phyloP scores from a whole-genome alignment of 1,140 invertebrate species.

The Zaprionus davidi region DNA sequence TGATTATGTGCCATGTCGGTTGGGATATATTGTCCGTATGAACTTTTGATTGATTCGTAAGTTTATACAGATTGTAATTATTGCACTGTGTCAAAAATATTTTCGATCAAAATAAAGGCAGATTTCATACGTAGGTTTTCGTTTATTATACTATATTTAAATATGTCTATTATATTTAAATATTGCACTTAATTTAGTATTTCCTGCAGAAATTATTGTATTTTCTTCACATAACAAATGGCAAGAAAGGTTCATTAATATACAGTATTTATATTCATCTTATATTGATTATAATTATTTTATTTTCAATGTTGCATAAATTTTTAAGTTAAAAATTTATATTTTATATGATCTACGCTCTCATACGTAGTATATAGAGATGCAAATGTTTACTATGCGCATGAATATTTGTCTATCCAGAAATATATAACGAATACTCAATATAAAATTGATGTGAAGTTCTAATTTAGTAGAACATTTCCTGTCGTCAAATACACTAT shows the following conservation, averaged over 20 bases:
- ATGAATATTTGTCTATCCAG: neutral
- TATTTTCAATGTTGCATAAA: neutral
- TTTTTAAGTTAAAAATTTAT: too few relatives aligned
- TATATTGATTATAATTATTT: neutral
- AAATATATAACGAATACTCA: slow-evolving; percentile 1
- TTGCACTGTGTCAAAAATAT: neutral
- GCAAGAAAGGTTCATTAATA: too few relatives aligned
- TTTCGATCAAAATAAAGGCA: too few relatives aligned
- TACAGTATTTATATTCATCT: neutral
- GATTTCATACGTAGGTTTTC: neutral
- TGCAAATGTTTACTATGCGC: neutral
- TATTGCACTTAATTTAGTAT: neutral
- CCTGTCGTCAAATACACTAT: neutral
- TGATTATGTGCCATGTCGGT: slow-evolving; percentile 32
- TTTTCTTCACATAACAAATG: too few relatives aligned
- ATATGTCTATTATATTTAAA: too few relatives aligned
- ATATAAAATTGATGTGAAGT: neutral
- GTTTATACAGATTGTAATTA: neutral
- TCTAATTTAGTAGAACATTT: neutral
- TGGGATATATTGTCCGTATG: neutral
- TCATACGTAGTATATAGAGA: neutral
- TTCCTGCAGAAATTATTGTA: too few relatives aligned
- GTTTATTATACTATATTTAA: neutral
- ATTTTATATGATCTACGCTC: neutral
- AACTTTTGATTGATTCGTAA: neutral